Evolutionary conservation across 2,113 vertebrate species (phyloP).

Genomic region (Seriola aureovittata): DNA sequence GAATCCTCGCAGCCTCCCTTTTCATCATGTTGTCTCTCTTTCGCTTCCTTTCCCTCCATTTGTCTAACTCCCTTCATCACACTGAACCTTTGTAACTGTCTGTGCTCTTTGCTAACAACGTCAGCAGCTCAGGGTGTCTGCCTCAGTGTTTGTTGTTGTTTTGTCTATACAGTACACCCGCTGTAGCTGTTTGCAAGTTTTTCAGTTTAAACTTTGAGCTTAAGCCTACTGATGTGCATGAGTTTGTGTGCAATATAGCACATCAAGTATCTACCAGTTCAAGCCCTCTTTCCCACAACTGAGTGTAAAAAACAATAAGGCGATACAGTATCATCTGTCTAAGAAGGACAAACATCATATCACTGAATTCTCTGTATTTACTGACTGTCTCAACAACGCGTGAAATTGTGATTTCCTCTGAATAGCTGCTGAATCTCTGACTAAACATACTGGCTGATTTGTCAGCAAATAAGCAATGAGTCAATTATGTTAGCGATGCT

Average conservation of each 20-base stretch:
- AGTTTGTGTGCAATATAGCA: slow-evolving; percentile 35
- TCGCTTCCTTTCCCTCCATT: slow-evolving; percentile 63
- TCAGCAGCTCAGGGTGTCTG: slow-evolving; percentile 74
- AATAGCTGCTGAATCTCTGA: slow-evolving; percentile 37
- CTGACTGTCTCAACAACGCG: slow-evolving; percentile 18
- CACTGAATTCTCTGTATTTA: slow-evolving; percentile 35
- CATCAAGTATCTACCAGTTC: slow-evolving; percentile 25
- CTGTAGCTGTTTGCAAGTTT: slow-evolving; percentile 63
- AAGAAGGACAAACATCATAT: slow-evolving; percentile 43
- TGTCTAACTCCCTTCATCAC: slow-evolving; percentile 77
- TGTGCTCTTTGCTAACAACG: slow-evolving; percentile 83
- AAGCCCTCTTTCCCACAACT: slow-evolving; percentile 8
- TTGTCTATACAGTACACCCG: slow-evolving; percentile 71
- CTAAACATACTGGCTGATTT: slow-evolving; percentile 37
- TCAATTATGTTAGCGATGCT: neutral
- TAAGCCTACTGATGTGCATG: slow-evolving; percentile 23
- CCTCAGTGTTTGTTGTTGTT: slow-evolving; percentile 73
- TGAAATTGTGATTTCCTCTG: slow-evolving; percentile 19
- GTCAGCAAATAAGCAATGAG: slow-evolving; percentile 41
- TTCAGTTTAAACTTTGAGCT: slow-evolving; percentile 54
- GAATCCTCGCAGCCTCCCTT: slow-evolving; percentile 77
- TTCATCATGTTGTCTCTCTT: slow-evolving; percentile 76
- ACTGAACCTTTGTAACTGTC: slow-evolving; percentile 85
- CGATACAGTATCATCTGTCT: slow-evolving; percentile 11
- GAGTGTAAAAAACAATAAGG: slow-evolving; percentile 30